These are phyloP conservation scores for Rhagonycha lutea DNA, from an alignment of 2,888 invertebrate genomes.

Conservation along the genomic window DNA sequence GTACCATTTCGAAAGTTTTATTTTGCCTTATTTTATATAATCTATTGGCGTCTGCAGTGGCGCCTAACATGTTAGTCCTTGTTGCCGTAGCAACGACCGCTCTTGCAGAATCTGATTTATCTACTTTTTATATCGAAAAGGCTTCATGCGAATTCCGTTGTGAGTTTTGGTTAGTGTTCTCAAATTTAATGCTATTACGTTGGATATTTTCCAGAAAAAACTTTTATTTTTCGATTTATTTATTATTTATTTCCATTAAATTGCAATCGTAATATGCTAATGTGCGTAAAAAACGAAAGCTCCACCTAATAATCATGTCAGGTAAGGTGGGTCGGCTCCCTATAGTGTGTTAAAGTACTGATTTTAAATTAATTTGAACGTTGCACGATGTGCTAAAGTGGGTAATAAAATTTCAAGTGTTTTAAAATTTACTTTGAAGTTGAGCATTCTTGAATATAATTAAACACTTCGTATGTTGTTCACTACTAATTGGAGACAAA, in stretches of 20 bases:
- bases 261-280: not conserved
- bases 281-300: not conserved
- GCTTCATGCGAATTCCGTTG: constrained; percentile 11
- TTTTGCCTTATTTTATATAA: constrained; percentile 25
- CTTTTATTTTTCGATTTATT: not conserved
- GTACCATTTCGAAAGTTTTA: not conserved
- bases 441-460: constrained; percentile 14
- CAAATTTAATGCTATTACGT: constrained; percentile 5
- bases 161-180: constrained; percentile 4
- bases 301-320: constrained; percentile 6
- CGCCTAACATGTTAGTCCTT: constrained; percentile 27
- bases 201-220: constrained; percentile 1
- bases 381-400: constrained; percentile 2
- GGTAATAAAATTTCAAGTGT: constrained; percentile 18
- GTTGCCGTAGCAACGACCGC: constrained; percentile 27
- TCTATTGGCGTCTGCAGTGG: constrained; percentile 27
- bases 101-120: constrained; percentile 28
- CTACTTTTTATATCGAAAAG: constrained; percentile 24
- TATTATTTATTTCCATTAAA: not conserved
- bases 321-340: not conserved
- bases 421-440: constrained; percentile 11
- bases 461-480: constrained; percentile 11
- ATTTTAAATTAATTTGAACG: constrained; percentile 16
- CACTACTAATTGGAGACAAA: constrained; percentile 8
- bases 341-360: not conserved